Percentiles rank a stretch among this genome's conserved stretches.
Evolutionary conservation across 2,113 vertebrate species (phyloP).

Genomic region (Bostrychus sinensis): DNA sequence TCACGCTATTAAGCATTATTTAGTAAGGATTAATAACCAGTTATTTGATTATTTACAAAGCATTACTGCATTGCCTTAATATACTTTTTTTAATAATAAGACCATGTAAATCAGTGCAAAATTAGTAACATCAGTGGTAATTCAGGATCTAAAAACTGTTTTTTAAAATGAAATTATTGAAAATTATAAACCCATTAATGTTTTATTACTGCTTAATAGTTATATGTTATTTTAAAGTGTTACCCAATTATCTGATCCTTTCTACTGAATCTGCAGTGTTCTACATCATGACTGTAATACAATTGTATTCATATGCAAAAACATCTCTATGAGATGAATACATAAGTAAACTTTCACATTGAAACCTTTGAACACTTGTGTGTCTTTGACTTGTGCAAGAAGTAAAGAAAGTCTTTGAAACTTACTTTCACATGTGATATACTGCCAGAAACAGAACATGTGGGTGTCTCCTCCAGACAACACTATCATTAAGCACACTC

Average conservation of each 20-base stretch:
- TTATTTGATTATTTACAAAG: too few species aligned
- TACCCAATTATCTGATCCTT: conserved; percentile 18
- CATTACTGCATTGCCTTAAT: too few species aligned
- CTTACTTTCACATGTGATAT: neutral
- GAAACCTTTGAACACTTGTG: conserved; percentile 60
- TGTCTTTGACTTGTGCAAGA: neutral
- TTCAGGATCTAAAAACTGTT: too few species aligned
- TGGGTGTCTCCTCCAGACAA: neutral
- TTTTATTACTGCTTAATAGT: too few species aligned
- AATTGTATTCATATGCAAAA: conserved; percentile 70
- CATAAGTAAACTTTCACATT: conserved; percentile 80
- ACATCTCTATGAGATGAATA: conserved; percentile 78
- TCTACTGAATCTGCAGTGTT: conserved; percentile 21
- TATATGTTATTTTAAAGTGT: too few species aligned
- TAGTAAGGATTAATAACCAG: too few species aligned
- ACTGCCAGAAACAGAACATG: neutral
- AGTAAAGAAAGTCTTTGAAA: neutral
- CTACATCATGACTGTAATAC: conserved; percentile 68
- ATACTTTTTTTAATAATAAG: too few species aligned
- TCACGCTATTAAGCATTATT: too few species aligned
- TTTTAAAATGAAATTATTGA: too few species aligned
- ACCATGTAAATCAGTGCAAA: too few species aligned
- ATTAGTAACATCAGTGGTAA: too few species aligned
- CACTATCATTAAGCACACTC: neutral
- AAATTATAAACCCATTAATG: too few species aligned